Evolutionary conservation across 2,113 vertebrate species (phyloP), one percentile per base, ranked within the genome.

Genomic region (Steatornis caripensis): DNA sequence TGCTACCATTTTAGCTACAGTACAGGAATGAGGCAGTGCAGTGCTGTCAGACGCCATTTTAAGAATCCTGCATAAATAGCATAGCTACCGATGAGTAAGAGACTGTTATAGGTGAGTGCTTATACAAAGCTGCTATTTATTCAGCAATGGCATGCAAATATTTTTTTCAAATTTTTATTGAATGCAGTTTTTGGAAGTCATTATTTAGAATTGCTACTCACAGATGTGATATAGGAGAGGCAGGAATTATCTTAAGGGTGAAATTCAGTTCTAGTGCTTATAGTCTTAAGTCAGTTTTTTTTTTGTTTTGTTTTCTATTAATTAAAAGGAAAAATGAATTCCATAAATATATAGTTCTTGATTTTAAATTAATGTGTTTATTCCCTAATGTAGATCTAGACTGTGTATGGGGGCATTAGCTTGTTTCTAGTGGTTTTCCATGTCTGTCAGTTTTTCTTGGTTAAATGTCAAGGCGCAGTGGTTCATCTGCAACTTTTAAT

Each of bases 41-140:
- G 97, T 97, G 97, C 98, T 98, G 97, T 97, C 98, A 98, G 98
- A 98, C 98, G 98, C 98, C 98, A 98, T 98, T 98, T 98, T 98
- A 98, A 98, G 98, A 98, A 97, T 97, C 97, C 98, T 98, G 98
- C 98, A 98, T 98, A 98, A 98, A 98, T 98, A 98, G 97, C 98
- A 98, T 98, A 98, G 98, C 98, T 98, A 97, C 98, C 97, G 98
- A 98, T 98, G 98, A 98, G 97, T 98, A 98, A 98, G 98, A 97
- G 97, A 98, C 98, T 98, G 98, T 98, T 98, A 98, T 98, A 98
- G 98, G 98, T 98, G 98, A 98, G 98, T 98, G 98, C 97, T 98
- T 97, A 95, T 98, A 97, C 96, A 97, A 97, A 98, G 97, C 98
- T 97, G 97, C 94, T 97, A 95, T 97, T 98, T 97, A 97, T 98